These are phyloP conservation scores for Sternarchorhynchus goeldii DNA, from an alignment of 2,797 vertebrate genomes.

Conservation along the genomic window DNA sequence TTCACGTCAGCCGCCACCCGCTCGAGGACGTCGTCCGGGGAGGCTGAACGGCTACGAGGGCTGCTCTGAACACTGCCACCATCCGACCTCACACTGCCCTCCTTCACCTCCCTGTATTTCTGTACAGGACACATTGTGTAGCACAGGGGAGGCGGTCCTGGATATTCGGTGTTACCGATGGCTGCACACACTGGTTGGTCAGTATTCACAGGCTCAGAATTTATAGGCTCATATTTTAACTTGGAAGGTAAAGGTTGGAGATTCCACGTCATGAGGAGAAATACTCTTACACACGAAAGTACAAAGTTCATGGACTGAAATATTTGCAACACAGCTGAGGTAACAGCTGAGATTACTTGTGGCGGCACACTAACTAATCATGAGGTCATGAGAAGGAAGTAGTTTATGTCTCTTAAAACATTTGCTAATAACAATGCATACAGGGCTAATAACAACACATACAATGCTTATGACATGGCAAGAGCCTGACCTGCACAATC, in stretches of 20 bases:
- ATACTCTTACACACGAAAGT: neutral
- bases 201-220: neutral
- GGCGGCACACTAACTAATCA: neutral
- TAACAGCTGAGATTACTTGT: neutral
- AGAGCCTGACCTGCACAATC: slow-evolving; percentile 87
- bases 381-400: too few relatives aligned
- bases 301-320: too few relatives aligned
- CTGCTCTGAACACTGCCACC: slow-evolving; percentile 96
- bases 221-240: too few relatives aligned
- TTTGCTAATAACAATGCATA: too few relatives aligned
- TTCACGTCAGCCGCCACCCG: slow-evolving; percentile 96
- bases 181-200: neutral
- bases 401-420: too few relatives aligned
- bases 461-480: neutral
- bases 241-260: too few relatives aligned
- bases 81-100: slow-evolving; percentile 90
- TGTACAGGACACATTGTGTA: slow-evolving; percentile 56
- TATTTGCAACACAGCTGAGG: neutral
- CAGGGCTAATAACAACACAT: too few relatives aligned
- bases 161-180: neutral
- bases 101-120: slow-evolving; percentile 91
- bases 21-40: slow-evolving; percentile 95
- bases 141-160: neutral
- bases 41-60: slow-evolving; percentile 90
- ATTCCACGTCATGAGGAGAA: too few relatives aligned